Percentiles rank a stretch among this genome's conserved stretches.
These are phyloP conservation scores for Synergus umbraculus DNA, from an alignment of 2,888 invertebrate species.

Conservation along the genomic window DNA sequence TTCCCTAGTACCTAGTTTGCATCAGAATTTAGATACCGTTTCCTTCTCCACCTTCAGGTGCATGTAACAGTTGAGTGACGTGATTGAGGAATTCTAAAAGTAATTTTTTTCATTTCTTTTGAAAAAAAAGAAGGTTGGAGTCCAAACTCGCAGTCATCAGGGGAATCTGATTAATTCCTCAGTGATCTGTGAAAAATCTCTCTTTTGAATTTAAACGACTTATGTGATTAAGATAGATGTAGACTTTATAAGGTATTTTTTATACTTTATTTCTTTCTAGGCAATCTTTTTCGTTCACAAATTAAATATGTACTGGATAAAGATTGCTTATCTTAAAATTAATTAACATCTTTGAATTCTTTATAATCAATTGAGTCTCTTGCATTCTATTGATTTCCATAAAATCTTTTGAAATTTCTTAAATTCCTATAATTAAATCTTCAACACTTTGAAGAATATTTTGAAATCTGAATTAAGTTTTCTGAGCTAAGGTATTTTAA, in stretches of 20 bases:
- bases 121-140: neutral
- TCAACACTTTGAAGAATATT: too few relatives aligned
- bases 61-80: slow-evolving; percentile 32
- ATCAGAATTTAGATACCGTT: slow-evolving; percentile 57
- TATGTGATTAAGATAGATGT: neutral
- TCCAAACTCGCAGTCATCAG: neutral
- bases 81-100: neutral
- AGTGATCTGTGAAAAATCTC: neutral
- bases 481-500: too few relatives aligned
- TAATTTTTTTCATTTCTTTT: neutral
- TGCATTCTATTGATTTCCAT: too few relatives aligned
- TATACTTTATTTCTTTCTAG: neutral
- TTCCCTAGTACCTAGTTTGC: slow-evolving; percentile 47
- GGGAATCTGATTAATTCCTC: neutral
- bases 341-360: neutral
- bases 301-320: too few relatives aligned
- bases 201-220: neutral
- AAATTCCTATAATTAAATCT: too few relatives aligned
- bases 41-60: slow-evolving; percentile 45
- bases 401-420: too few relatives aligned
- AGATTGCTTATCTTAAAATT: neutral
- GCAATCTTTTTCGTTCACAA: neutral
- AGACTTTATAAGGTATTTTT: neutral
- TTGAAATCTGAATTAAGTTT: too few relatives aligned
- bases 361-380: too few relatives aligned